phyloP scores from a whole-genome alignment of 1,140 invertebrate species.

The Penaeus indicus region DNA sequence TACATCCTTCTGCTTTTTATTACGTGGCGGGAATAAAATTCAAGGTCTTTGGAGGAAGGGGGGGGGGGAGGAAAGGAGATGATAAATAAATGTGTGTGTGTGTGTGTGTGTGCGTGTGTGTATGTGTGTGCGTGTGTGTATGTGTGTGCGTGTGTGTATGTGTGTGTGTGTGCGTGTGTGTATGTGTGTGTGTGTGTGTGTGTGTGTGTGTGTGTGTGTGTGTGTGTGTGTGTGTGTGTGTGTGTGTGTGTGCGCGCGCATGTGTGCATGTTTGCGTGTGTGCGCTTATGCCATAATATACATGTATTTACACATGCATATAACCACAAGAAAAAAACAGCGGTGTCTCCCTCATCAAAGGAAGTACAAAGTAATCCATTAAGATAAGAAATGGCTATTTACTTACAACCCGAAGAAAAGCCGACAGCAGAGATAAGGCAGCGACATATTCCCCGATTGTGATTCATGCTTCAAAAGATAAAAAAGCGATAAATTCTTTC shows the following conservation, averaged over 20 bases:
- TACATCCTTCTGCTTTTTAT: too few species aligned
- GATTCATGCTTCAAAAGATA: too few species aligned
- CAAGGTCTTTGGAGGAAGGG: too few species aligned
- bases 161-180: neutral
- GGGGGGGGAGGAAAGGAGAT: too few species aligned
- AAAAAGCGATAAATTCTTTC: neutral
- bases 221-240: constrained; percentile 34
- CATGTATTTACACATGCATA: neutral
- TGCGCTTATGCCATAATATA: neutral
- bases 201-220: neutral
- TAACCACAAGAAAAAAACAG: neutral
- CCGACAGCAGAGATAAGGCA: too few species aligned
- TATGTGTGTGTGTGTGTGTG: neutral
- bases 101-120: neutral
- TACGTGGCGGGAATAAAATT: too few species aligned
- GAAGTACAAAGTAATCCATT: too few species aligned
- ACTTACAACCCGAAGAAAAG: too few species aligned
- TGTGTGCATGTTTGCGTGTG: neutral
- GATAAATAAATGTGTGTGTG: neutral
- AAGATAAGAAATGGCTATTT: too few species aligned
- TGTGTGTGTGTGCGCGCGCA: neutral
- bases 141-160: constrained; percentile 29
- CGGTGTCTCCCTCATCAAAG: too few species aligned
- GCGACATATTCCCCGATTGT: too few species aligned
- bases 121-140: neutral